Evolutionary conservation across 2,888 invertebrate genomes (phyloP).

Genomic region (Anorthoa munda): DNA sequence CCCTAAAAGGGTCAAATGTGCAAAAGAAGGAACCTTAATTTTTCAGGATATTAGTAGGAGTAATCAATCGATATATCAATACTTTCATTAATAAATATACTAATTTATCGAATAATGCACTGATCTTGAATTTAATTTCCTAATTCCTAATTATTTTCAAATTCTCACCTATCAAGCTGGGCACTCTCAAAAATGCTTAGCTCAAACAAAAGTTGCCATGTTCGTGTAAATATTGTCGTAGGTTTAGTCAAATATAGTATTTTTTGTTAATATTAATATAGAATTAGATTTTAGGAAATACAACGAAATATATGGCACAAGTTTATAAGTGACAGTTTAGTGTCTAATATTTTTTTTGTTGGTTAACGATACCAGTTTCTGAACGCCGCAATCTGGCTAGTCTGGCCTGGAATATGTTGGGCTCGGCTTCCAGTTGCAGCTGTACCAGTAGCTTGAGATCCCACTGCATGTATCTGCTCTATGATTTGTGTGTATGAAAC

Average conservation of each 20-base stretch:
- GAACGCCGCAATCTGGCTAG: not conserved
- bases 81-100: not conserved
- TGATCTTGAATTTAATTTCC: slow-evolving; percentile 20
- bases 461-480: no score
- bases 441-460: not conserved
- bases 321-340: slow-evolving; percentile 14
- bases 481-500: no score
- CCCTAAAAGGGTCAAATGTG: no score
- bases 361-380: not conserved
- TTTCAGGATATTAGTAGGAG: no score
- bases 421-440: not conserved
- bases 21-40: no score
- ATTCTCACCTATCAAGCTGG: slow-evolving; percentile 10
- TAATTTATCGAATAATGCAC: slow-evolving; percentile 35
- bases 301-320: slow-evolving; percentile 56
- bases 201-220: slow-evolving; percentile 46
- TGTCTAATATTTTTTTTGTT: not conserved
- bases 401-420: not conserved
- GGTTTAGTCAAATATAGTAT: slow-evolving; percentile 33
- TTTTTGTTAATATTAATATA: slow-evolving; percentile 44
- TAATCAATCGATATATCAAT: slow-evolving; percentile 3
- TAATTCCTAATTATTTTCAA: not conserved
- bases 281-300: slow-evolving; percentile 39
- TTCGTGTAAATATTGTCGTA: slow-evolving; percentile 45
- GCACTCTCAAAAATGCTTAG: slow-evolving; percentile 42